Evolutionary conservation across 2,797 vertebrate species (phyloP), one percentile per base, ranked within the genome.

Genomic region (Chelonia mydas): DNA sequence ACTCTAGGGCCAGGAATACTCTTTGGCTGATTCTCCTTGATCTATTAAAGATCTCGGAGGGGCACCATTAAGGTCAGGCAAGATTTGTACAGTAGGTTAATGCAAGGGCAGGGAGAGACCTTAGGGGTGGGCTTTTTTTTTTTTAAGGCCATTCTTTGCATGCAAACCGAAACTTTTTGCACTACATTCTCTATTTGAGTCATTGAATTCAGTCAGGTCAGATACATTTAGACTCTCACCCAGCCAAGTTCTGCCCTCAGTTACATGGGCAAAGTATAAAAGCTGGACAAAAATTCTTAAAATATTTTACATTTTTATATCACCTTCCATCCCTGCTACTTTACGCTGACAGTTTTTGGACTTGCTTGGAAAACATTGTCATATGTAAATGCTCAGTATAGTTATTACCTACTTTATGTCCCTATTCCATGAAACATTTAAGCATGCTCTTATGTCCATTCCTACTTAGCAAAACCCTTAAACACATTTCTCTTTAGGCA

Each of bases 51-150:
- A 83, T 57, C 80, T 93, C 84, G 57, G 68, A 72, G 53, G 53
- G 93, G 90, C 65, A 86, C 49, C 41, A 54, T 82, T 82, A 91
- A 5, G 1, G 59, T 53, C 89, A 92, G 80, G 76, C 33, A n/a
- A 91, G 90, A 93, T 95, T 98, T 96, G 88, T 95, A 57, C 61
- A 82, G 72, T 79, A 81, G 87, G 49, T 91, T 96, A 95, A 94
- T 50, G 92, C 21, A 54, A n/a, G 85, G 84, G 45, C 68, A 33
- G 89, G 59, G 92, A 4, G 15, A 93, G n/a, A 65, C 9, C 90
- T 96, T 95, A 21, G 21, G 6, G 13, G 2, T 31, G 47, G 41
- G 5, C 41, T 7, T 47, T 2, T 53, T 77, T 53, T 77, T 83
- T 95, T 95, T 90, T 92, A 61, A 87, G 96, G 86, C 57, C 88